Evolutionary conservation across 2,113 vertebrate species (phyloP).

Genomic region (Callocephalon fimbriatum): DNA sequence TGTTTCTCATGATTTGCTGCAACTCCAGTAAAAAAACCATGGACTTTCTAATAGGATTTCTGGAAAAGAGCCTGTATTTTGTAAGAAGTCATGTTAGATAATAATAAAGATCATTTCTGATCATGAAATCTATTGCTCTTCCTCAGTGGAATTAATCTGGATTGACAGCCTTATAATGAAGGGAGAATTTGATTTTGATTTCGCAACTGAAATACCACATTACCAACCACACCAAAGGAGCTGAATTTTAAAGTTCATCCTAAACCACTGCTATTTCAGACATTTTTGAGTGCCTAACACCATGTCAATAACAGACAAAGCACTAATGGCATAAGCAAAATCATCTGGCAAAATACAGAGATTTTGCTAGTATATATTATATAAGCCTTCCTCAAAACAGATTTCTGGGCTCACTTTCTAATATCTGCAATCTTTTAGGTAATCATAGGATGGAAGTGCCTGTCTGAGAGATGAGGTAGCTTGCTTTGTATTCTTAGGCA

Average conservation of each 20-base stretch:
- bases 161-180: neutral
- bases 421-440: neutral
- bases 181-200: neutral
- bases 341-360: neutral
- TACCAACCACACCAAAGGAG: neutral
- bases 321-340: neutral
- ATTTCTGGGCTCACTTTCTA: neutral
- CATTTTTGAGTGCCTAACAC: neutral
- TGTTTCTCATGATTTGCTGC: neutral
- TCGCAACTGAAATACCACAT: neutral
- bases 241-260: neutral
- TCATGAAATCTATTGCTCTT: neutral
- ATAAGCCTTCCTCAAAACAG: neutral
- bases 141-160: neutral
- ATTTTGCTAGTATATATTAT: neutral
- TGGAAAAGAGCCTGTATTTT: neutral
- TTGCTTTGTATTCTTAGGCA: slow-evolving; percentile 33
- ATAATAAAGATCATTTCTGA: neutral
- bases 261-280: neutral
- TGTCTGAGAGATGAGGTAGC: slow-evolving; percentile 35
- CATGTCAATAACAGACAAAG: neutral
- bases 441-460: slow-evolving; percentile 1
- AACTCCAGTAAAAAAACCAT: neutral
- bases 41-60: neutral
- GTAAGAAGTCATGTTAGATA: neutral